phyloP scores from a whole-genome alignment of 2,797 vertebrate genomes.

The Sciaenops ocellatus region DNA sequence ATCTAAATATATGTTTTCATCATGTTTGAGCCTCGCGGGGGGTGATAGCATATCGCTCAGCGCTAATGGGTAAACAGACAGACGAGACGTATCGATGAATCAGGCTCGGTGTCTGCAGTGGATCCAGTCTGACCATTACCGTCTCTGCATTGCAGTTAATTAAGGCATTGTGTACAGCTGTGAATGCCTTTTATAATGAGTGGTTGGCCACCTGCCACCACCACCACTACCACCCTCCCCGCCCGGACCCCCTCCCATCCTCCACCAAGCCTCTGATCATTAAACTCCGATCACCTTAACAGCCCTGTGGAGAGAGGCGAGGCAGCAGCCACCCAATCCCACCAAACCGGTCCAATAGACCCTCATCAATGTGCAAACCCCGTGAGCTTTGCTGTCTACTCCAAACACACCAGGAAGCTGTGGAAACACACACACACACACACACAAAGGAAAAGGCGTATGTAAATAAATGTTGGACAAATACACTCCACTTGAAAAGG shows the following conservation, averaged over 20 bases:
- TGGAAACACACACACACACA: conserved; percentile 20
- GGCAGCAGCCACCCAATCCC: conserved; percentile 43
- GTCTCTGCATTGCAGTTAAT: conserved; percentile 62
- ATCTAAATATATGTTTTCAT: not conserved
- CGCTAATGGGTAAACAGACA: not conserved
- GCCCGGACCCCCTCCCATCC: conserved; percentile 1
- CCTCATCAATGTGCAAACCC: conserved; percentile 63
- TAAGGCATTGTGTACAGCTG: conserved; percentile 42
- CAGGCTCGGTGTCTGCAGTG: conserved; percentile 13
- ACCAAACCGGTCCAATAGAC: conserved; percentile 55
- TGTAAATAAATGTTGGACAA: conserved; percentile 60
- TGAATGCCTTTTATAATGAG: conserved; percentile 55
- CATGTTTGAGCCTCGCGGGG: not conserved
- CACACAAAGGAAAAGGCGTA: conserved; percentile 34
- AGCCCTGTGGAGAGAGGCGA: conserved; percentile 42
- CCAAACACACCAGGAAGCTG: conserved; percentile 24
- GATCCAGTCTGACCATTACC: conserved; percentile 36
- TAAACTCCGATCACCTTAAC: conserved; percentile 63
- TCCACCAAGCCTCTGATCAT: conserved; percentile 34
- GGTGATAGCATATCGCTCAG: not conserved
- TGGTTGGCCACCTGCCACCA: conserved; percentile 24
- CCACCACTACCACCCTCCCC: conserved; percentile 1
- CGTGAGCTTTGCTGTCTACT: conserved; percentile 7
- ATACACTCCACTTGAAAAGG: conserved; percentile 67
- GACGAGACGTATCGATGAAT: not conserved